phyloP scores from a whole-genome alignment of 2,113 vertebrate genomes.

The Pseudonaja textilis region DNA sequence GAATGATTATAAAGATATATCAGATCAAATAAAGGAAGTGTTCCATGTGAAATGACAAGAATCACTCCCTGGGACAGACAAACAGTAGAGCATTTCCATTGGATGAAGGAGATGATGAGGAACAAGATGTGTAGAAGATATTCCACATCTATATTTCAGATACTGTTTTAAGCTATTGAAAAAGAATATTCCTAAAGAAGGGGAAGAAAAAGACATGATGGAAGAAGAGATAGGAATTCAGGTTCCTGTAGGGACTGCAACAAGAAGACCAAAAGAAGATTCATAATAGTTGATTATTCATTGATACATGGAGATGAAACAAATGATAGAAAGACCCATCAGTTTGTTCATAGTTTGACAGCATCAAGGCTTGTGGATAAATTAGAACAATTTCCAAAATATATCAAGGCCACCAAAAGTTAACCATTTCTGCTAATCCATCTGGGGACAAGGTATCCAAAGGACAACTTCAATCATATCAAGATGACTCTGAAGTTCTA shows the following conservation, averaged over 20 bases:
- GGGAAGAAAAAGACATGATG: neutral
- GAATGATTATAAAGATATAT: neutral
- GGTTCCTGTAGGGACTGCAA: neutral
- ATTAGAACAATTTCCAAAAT: neutral
- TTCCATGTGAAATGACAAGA: neutral
- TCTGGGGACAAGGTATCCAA: neutral
- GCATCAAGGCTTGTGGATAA: neutral
- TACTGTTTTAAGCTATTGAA: neutral
- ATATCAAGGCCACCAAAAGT: neutral
- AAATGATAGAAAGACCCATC: neutral
- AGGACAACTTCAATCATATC: neutral
- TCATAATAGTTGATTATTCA: neutral
- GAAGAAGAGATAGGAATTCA: neutral
- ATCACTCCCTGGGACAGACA: neutral
- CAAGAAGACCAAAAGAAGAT: neutral
- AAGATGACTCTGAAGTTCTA: neutral
- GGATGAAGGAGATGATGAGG: neutral
- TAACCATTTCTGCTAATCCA: neutral
- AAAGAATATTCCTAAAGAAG: neutral
- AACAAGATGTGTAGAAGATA: neutral
- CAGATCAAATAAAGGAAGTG: neutral
- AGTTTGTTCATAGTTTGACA: neutral
- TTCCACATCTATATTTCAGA: neutral
- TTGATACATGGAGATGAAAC: neutral
- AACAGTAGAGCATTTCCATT: neutral